A percentile compares a stretch with the other conserved stretches of the same genome.
Conservation (phyloP, 2,888 invertebrate species). For the Dysmachus trigonus region DNA sequence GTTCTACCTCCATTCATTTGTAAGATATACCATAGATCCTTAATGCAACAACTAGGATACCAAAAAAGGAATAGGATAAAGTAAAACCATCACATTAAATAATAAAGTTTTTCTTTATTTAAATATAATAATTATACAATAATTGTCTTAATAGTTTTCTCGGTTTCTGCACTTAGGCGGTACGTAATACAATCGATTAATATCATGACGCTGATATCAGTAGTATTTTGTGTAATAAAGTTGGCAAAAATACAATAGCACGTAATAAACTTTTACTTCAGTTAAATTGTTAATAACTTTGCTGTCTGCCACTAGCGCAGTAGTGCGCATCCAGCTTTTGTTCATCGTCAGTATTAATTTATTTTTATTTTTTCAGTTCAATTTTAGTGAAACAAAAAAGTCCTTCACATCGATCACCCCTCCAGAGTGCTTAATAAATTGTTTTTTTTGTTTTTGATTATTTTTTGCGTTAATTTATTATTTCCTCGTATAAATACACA, state of each 20-base stretch:
- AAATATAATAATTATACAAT: conserved; percentile 41
- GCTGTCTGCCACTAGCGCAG: not conserved
- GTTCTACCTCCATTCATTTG: too few relatives aligned
- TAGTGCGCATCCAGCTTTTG: not conserved
- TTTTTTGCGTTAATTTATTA: not conserved
- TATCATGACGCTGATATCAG: conserved; percentile 22
- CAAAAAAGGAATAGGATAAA: not conserved
- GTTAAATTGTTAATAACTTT: not conserved
- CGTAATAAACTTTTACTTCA: conserved; percentile 23
- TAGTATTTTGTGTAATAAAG: conserved; percentile 32
- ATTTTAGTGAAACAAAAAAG: not conserved
- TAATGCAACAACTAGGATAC: too few relatives aligned
- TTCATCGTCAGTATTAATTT: not conserved
- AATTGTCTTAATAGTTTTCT: conserved; percentile 39
- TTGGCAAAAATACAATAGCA: conserved; percentile 41
- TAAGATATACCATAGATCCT: too few relatives aligned
- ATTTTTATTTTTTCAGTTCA: not conserved
- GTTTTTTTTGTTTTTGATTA: conserved; percentile 1
- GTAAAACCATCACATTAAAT: not conserved
- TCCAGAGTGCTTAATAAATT: not conserved
- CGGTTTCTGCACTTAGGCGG: conserved; percentile 31
- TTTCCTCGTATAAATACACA: not conserved
- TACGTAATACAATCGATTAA: conserved; percentile 27
- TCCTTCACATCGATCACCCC: not conserved
- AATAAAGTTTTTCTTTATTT: conserved; percentile 39